Base-by-base conservation (phyloP, 2,888 invertebrate genomes). In the Apotomis capreana region DNA sequence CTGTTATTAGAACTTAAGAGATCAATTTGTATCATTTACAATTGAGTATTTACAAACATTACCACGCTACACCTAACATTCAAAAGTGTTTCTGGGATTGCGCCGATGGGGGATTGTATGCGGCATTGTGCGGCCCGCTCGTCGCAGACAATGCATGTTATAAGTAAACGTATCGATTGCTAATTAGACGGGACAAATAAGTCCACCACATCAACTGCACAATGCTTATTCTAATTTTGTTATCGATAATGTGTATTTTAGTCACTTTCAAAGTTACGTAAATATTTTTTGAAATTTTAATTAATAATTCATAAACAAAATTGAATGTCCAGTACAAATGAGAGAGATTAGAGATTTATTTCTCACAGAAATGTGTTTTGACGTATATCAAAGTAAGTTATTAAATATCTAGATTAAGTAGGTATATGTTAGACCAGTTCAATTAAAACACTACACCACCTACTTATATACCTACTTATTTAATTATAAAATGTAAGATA, bases 81-180 rank as follows among this genome's bases (percentile, higher is more conserved):
- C 77, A 81, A 81, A 82, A 80, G 78, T 78, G 79, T 77, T 78
- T 78, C 76, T 80, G 79, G 77, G 79, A 83, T 79, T 82, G 78
- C 78, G 79, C 78, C 78, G 78, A 79, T 77, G 73, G 72, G 76
- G 79, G 79, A 84, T 85, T 87, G 86, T 86, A 84, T 83, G 82
- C 80, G 79, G 70, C 73, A 74, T 76, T 78, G 77, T 76, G 78
- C 73, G 78, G 80, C 77, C 79, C 80, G 76, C 78, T 84, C 83
- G 80, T 78, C 79, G 76, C 74, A 79, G 85, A 87, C 87, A 88
- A 87, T 87, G 84, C 83, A 80, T 85, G 84, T 86, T 86, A 79
- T 78, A 77, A 76, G 78, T 79, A 78, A 80, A 76, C 77, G 78
- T 55, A 54, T 15, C 51, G 62, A 58, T 63, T 64, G 44, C 58